Evolutionary conservation across 2,113 vertebrate genomes (phyloP), one percentile per base, ranked within the genome.

Genomic region (Speoplatyrhinus poulsoni): DNA sequence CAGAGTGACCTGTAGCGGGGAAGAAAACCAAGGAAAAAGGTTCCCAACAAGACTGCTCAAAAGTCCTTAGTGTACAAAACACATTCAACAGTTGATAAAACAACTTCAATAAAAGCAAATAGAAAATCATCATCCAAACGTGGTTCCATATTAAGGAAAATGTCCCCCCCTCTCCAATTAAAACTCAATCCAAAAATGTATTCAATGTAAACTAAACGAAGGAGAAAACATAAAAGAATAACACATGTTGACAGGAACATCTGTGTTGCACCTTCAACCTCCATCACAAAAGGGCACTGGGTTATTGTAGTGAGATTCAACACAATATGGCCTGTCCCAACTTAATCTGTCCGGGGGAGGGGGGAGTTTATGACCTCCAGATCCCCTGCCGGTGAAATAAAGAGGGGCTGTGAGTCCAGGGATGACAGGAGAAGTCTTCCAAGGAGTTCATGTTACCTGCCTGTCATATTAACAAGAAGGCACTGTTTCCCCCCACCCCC

Each of bases 391-490:
- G 67, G 84, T 57, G 73, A 95, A 91, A 96, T 96, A 98, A 96
- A 98, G 95, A 95, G 94, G 26, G 84, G 85, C 80, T 87, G 47
- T 85, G 76, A 85, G 88, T 88, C 79, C 82, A 57, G 59, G 91
- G 90, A 91, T 92, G 91, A 91, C 91, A 92, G 89, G 85, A 91
- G 94, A 95, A 95, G 96, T 98, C 96, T 97, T 97, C 94, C 93
- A 96, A 97, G 96, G 91, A 96, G 96, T 96, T 98, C 96, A 96
- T 93, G 67, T 98, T 98, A 96, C 96, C 86, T 67, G 86, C 77
- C 87, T 76, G 79, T 87, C 92, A 94, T 92, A 92, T 95, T 94
- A 95, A 95, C 92, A 95, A 95, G 94, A 92, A 93, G 93, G 90
- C 95, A 95, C 91, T 94, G 95, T 98, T 96, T 95, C 94, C 93